A percentile compares a stretch with the other conserved stretches of the same genome.
phyloP scores from a whole-genome alignment of 2,888 invertebrate genomes.

The Lasioglossum marginatum region DNA sequence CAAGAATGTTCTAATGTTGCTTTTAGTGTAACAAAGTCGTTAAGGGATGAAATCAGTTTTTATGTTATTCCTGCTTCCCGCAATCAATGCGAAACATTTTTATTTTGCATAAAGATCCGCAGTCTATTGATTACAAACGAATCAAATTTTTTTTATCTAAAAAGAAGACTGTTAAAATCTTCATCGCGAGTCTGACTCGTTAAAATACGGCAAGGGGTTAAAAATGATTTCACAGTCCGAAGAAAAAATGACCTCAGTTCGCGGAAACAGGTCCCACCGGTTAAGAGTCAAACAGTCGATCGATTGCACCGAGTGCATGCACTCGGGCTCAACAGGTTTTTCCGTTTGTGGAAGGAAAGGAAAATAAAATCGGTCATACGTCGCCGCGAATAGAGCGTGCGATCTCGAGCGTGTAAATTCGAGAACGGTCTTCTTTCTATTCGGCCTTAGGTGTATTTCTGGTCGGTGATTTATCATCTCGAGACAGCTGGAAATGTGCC shows the following conservation, averaged over 20 bases:
- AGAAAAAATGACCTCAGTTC: not conserved
- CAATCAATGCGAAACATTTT: no score
- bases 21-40: no score
- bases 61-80: no score
- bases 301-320: not conserved
- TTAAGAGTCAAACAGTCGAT: not conserved
- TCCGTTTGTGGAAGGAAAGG: not conserved
- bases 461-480: slow-evolving; percentile 51
- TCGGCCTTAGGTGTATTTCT: slow-evolving; percentile 24
- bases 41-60: no score
- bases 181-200: no score
- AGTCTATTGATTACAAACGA: no score
- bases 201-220: not conserved
- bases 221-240: not conserved
- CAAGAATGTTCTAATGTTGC: no score
- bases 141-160: no score
- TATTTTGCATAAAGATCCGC: no score
- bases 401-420: slow-evolving; percentile 37
- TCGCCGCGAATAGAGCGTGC: not conserved
- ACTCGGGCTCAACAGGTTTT: not conserved
- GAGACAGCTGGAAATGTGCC: slow-evolving; percentile 33
- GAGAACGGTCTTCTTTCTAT: slow-evolving; percentile 25
- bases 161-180: no score
- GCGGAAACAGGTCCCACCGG: not conserved
- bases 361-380: not conserved